These are phyloP conservation scores for Ceyx melanurus DNA, from an alignment of 2,113 vertebrate species.

Conservation along the genomic window DNA sequence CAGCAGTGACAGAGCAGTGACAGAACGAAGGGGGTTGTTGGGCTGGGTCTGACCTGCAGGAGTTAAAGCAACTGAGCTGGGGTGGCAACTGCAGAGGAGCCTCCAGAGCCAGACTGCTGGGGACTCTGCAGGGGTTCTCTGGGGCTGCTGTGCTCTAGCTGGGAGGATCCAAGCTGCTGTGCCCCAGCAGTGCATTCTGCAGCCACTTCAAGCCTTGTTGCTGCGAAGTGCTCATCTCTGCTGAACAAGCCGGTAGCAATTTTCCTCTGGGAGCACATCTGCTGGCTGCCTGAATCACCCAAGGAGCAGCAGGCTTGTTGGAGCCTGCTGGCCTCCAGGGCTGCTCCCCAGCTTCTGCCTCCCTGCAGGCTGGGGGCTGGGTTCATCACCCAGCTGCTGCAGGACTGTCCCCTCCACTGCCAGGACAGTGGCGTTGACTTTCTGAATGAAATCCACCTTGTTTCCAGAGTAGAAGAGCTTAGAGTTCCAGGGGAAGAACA, in stretches of 20 bases:
- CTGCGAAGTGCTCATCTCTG: background rate
- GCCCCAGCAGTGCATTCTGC: background rate
- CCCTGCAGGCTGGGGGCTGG: constrained; percentile 31
- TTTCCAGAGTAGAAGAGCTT: background rate
- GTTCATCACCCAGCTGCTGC: background rate
- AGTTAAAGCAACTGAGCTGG: background rate
- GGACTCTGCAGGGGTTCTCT: background rate
- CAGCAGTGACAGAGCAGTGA: background rate
- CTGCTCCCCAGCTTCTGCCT: constrained; percentile 27
- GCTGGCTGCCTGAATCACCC: background rate
- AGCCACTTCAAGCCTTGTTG: background rate
- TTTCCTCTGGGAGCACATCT: background rate
- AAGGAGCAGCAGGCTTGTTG: constrained; percentile 33
- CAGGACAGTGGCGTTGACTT: background rate
- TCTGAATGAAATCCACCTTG: background rate
- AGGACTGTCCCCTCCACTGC: background rate
- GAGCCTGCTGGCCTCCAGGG: constrained; percentile 49
- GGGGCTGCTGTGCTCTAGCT: background rate
- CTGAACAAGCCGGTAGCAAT: background rate
- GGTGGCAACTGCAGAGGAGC: background rate
- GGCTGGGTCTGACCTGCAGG: background rate
- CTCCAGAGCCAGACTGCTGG: background rate
- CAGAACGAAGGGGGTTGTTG: background rate
- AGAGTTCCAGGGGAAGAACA: background rate
- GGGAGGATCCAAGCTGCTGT: background rate